Base-by-base conservation (phyloP, 2,113 vertebrate genomes). In the Indicator maculatus region DNA sequence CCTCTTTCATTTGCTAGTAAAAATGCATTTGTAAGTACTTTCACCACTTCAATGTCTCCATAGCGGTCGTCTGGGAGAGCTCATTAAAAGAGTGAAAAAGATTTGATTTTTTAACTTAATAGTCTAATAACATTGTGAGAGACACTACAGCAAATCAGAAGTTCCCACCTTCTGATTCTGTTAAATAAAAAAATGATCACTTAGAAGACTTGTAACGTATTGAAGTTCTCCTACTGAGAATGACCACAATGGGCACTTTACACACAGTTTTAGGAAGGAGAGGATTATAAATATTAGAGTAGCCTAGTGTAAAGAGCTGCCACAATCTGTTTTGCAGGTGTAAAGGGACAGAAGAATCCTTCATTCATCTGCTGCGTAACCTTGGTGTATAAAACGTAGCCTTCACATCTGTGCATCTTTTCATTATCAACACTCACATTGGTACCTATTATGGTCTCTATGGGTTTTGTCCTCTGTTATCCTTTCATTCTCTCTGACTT, bases 401-500 rank as follows among this genome's bases (percentile, higher is more conserved):
- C 55, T 79, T 27, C 75, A 39, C 20, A 41, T 17, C 39, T 7
- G 16, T 64, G 44, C 23, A 28, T 59, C 83, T 84, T 84, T 75
- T 79, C 27, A 31, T 92, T 71, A 59, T 79, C 89, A 61, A 30
- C 11, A 16, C 41, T 90, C 81, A 55, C n/a, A 5, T 5, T 61
- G 63, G 39, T 89, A 45, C 59, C 23, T 85, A 28, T 94, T 90
- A 55, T 33, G n/a, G 28, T 87, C 63, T 55, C 36, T n/a, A n/a
- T 66, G 28, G 10, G 19, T 86, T 94, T 87, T 82, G 84, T 93
- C 53, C 71, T 72, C 70, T 45, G 2, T 87, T 85, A 89, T 94
- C 71, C 74, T 85, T 84, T 66, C 65, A 59, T 95, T 87, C 61
- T 83, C 52, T 45, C 59, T 70, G 77, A 66, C 60, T 93, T 84